Evolutionary conservation across 2,888 invertebrate species (phyloP).

Genomic region (Vesta saturnalis): DNA sequence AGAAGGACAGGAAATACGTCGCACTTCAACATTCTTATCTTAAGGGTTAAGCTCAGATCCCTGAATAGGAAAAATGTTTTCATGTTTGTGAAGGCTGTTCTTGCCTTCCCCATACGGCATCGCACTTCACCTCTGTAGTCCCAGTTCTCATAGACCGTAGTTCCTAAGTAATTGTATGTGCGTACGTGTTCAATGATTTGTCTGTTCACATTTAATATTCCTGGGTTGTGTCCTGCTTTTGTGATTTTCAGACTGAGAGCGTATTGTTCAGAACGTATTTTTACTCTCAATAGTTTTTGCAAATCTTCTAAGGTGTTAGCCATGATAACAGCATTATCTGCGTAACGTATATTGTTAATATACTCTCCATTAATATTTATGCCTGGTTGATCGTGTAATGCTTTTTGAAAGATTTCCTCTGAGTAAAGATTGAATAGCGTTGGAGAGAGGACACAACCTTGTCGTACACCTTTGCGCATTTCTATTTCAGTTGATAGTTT

Average conservation of each 20-base stretch:
- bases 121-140: no score
- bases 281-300: neutral
- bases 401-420: slow-evolving; percentile 19
- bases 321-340: neutral
- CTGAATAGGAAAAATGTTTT: no score
- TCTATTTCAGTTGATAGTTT: slow-evolving; percentile 14
- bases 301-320: neutral
- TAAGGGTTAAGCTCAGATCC: no score
- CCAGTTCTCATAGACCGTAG: no score
- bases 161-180: no score
- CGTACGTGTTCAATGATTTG: no score
- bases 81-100: no score
- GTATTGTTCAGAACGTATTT: no score
- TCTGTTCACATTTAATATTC: no score
- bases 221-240: neutral
- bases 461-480: slow-evolving; percentile 19
- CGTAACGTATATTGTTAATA: slow-evolving; percentile 1
- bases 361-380: slow-evolving; percentile 5
- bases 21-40: neutral
- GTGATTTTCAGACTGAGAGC: neutral
- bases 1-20: neutral
- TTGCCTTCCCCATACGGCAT: no score
- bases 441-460: slow-evolving; percentile 24
- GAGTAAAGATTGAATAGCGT: slow-evolving; percentile 25
- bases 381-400: neutral